Evolutionary conservation across 2,797 vertebrate species (phyloP).

Genomic region (Allobates femoralis): DNA sequence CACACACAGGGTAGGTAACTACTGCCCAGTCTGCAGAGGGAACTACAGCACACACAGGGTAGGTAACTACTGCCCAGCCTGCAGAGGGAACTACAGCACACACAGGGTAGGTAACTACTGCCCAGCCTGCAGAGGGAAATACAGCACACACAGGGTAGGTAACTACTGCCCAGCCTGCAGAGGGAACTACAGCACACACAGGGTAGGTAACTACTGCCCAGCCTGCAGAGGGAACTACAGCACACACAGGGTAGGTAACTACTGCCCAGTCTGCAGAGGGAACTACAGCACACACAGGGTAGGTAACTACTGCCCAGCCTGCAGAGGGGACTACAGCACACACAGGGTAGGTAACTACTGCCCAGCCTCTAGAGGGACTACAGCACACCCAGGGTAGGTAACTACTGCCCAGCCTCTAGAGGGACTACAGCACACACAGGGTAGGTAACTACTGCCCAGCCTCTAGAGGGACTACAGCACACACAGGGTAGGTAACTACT

Average conservation of each 20-base stretch:
- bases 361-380: constrained; percentile 22
- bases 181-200: background rate
- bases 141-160: constrained; percentile 43
- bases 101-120: constrained; percentile 48
- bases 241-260: constrained; percentile 49
- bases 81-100: constrained; percentile 10
- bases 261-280: constrained; percentile 21
- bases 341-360: constrained; percentile 48
- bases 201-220: constrained; percentile 52
- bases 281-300: constrained; percentile 28
- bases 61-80: constrained; percentile 45
- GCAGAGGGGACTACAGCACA: constrained; percentile 12
- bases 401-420: constrained; percentile 22
- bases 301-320: constrained; percentile 45
- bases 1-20: constrained; percentile 49
- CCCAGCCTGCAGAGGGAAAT: constrained; percentile 30
- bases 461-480: constrained; percentile 10
- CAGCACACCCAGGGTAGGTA: constrained; percentile 46
- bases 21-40: constrained; percentile 21
- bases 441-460: constrained; percentile 49
- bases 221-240: constrained; percentile 22
- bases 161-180: constrained; percentile 33
- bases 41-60: constrained; percentile 28
- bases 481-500: constrained; percentile 48
- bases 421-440: constrained; percentile 2